phyloP scores from a whole-genome alignment of 2,797 vertebrate species.

The Sparus aurata region DNA sequence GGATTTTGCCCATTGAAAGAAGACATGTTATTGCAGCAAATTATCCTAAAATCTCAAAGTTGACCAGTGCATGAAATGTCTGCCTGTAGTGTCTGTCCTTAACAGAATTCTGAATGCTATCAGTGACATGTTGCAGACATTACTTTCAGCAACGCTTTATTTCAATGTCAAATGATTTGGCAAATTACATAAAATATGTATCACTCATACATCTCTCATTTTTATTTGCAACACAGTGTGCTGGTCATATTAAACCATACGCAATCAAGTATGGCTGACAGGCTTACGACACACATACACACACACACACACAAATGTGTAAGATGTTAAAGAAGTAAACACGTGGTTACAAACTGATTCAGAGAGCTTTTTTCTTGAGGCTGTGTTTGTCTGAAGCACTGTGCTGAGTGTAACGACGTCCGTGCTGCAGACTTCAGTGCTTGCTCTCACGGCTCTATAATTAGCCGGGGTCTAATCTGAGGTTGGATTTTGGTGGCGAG shows the following conservation, averaged over 20 bases:
- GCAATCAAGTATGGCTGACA: conserved; percentile 59
- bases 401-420: not conserved
- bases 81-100: not conserved
- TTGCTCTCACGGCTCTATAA: conserved; percentile 57
- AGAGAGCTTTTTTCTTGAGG: conserved; percentile 13
- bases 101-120: not conserved
- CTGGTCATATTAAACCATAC: conserved; percentile 69
- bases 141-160: conserved; percentile 61
- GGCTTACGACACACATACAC: conserved; percentile 40
- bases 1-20: no score
- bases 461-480: conserved; percentile 67
- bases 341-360: conserved; percentile 38
- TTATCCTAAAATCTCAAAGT: no score
- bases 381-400: conserved; percentile 23
- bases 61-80: no score
- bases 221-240: conserved; percentile 74
- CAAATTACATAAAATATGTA: conserved; percentile 71
- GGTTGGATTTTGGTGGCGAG: conserved; percentile 54
- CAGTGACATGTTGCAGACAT: conserved; percentile 19
- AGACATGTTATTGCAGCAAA: no score
- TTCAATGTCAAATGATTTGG: conserved; percentile 69
- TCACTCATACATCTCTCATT: conserved; percentile 55
- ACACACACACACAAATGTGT: conserved; percentile 30
- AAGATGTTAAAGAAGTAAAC: conserved; percentile 43
- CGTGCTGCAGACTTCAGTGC: conserved; percentile 33